Evolutionary conservation across 2,113 vertebrate species (phyloP).

Genomic region (Stegastes partitus): DNA sequence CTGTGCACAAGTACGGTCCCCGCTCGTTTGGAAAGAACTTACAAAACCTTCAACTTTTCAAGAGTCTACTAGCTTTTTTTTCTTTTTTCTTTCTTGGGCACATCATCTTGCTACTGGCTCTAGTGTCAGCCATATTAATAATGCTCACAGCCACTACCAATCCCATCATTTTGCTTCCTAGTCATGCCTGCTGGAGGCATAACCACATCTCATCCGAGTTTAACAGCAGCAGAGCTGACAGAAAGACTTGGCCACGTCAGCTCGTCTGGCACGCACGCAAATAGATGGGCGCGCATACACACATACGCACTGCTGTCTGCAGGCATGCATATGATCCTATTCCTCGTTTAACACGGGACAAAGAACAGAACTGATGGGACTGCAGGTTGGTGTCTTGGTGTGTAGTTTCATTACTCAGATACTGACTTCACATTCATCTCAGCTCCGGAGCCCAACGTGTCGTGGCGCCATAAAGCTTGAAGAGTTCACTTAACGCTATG

Average conservation of each 20-base stretch:
- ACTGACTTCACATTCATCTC: neutral
- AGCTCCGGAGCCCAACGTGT: neutral
- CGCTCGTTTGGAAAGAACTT: conserved; percentile 5
- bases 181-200: conserved; percentile 39
- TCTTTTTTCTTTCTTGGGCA: conserved; percentile 10
- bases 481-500: neutral
- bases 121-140: conserved; percentile 48
- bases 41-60: conserved; percentile 10
- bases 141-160: conserved; percentile 51
- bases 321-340: conserved; percentile 30
- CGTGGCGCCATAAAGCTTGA: neutral
- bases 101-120: conserved; percentile 25
- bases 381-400: neutral
- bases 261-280: conserved; percentile 31
- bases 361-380: conserved; percentile 12
- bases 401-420: neutral
- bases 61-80: conserved; percentile 17
- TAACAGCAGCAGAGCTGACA: conserved; percentile 66
- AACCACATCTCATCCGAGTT: conserved; percentile 54
- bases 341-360: conserved; percentile 15
- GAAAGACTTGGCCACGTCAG: conserved; percentile 49
- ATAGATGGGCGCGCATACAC: neutral
- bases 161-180: conserved; percentile 45
- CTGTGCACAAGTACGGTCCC: neutral
- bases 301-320: conserved; percentile 18